Evolutionary conservation across 2,113 vertebrate species (phyloP).

Genomic region (Rhodinocichla rosea): DNA sequence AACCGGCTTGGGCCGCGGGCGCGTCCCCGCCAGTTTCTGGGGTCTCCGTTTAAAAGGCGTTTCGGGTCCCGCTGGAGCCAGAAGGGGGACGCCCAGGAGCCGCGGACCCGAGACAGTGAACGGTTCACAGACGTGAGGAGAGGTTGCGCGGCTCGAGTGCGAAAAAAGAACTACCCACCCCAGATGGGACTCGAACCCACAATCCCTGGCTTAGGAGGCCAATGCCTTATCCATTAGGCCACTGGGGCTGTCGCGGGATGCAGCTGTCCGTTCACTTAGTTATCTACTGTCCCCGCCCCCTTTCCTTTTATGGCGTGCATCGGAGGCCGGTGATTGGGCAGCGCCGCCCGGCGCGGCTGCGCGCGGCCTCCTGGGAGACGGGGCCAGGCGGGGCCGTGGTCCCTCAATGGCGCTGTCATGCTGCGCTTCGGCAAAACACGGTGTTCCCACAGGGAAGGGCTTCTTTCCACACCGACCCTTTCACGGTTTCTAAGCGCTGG

Average conservation of each 20-base stretch:
- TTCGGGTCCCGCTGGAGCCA: rapidly evolving
- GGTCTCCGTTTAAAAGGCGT: background rate
- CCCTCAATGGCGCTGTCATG: rapidly evolving
- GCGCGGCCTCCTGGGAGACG: background rate
- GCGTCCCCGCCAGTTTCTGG: too few species aligned
- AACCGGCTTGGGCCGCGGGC: background rate
- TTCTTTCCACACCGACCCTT: rapidly evolving
- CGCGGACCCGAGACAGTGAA: rapidly evolving
- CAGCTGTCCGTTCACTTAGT: rapidly evolving
- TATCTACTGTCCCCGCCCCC: rapidly evolving
- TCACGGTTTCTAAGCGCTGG: rapidly evolving
- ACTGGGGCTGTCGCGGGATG: background rate
- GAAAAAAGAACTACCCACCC: background rate
- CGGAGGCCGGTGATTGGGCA: rapidly evolving
- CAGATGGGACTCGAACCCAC: constrained; percentile 82
- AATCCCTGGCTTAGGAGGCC: constrained; percentile 80
- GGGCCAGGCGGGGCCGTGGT: too few species aligned
- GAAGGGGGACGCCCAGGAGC: rapidly evolving
- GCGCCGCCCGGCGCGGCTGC: rapidly evolving
- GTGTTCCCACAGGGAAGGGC: rapidly evolving
- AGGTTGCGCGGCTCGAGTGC: rapidly evolving
- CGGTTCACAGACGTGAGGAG: rapidly evolving
- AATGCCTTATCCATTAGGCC: constrained; percentile 73
- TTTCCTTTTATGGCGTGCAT: rapidly evolving
- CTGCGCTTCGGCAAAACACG: rapidly evolving